Conservation (phyloP, 2,797 vertebrate genomes). For the Enteromius thamalakanensis region DNA sequence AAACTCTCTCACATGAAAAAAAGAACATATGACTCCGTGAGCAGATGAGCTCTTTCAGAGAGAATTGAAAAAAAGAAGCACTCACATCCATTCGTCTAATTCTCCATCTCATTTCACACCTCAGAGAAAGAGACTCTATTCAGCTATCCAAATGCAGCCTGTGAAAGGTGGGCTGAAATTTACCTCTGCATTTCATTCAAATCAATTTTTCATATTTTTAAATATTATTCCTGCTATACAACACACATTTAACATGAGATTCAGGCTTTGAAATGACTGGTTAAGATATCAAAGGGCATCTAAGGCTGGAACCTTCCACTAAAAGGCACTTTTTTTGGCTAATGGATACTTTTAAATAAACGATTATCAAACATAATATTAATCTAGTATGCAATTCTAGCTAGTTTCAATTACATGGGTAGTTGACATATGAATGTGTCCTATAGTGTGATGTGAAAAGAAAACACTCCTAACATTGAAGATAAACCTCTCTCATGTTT, state of each 20-base stretch:
- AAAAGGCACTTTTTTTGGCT: neutral
- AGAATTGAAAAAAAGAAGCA: slow-evolving; percentile 7
- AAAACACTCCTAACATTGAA: too few species aligned
- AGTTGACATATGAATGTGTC: too few species aligned
- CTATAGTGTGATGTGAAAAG: too few species aligned
- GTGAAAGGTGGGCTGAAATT: slow-evolving; percentile 18
- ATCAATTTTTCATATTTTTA: slow-evolving; percentile 16
- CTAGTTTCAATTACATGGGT: neutral
- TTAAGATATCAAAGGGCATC: slow-evolving; percentile 1
- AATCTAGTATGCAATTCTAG: too few species aligned
- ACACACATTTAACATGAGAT: slow-evolving; percentile 16
- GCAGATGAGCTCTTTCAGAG: slow-evolving; percentile 25
- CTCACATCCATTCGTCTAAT: slow-evolving; percentile 37
- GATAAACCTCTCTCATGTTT: too few species aligned
- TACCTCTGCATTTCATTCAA: slow-evolving; percentile 29
- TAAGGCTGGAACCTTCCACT: neutral
- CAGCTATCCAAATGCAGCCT: slow-evolving; percentile 26
- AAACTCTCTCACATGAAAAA: slow-evolving; percentile 36
- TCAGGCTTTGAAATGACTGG: slow-evolving; percentile 3
- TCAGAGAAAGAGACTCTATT: slow-evolving; percentile 39
- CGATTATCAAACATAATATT: neutral
- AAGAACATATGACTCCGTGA: slow-evolving; percentile 32
- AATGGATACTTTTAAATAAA: neutral
- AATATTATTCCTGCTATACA: slow-evolving; percentile 8
- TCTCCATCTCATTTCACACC: slow-evolving; percentile 56